Evolutionary conservation across 2,888 invertebrate genomes (phyloP).

Genomic region (Agonopterix arenella): DNA sequence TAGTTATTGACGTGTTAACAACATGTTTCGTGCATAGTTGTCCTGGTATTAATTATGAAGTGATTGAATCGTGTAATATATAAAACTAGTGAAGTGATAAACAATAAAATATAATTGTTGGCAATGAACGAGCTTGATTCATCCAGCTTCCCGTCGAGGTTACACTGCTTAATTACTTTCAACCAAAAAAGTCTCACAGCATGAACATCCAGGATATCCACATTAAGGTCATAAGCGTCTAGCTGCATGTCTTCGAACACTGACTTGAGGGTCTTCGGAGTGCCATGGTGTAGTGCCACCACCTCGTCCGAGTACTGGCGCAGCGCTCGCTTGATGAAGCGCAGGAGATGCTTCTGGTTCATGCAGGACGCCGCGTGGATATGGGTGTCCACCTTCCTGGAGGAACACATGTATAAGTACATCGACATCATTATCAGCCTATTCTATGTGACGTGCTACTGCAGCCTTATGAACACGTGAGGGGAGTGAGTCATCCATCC

Average conservation of each 20-base stretch:
- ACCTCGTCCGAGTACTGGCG: constrained; percentile 88
- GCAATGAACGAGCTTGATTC: too few species aligned
- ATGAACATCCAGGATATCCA: constrained; percentile 98
- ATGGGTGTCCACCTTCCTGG: constrained; percentile 95
- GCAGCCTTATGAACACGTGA: background rate
- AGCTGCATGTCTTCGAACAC: constrained; percentile 96
- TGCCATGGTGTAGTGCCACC: constrained; percentile 54
- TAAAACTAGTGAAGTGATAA: too few species aligned
- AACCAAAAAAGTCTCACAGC: constrained; percentile 80
- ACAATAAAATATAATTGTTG: too few species aligned
- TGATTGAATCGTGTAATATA: too few species aligned
- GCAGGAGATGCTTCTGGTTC: constrained; percentile 98
- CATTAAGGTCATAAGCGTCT: constrained; percentile 96
- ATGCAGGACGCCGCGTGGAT: constrained; percentile 98
- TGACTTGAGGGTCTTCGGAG: constrained; percentile 89
- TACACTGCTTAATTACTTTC: too few species aligned
- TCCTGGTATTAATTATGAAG: too few species aligned
- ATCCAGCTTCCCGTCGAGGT: too few species aligned
- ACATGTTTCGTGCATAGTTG: too few species aligned
- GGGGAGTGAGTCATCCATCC: too few species aligned
- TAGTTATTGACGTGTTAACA: too few species aligned
- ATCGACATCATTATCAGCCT: background rate
- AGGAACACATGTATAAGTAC: background rate
- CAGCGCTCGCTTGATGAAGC: constrained; percentile 97
- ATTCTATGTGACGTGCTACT: background rate